Evolutionary conservation across 1,140 invertebrate species (phyloP).

Genomic region (Tetranychus cinnabarinus): DNA sequence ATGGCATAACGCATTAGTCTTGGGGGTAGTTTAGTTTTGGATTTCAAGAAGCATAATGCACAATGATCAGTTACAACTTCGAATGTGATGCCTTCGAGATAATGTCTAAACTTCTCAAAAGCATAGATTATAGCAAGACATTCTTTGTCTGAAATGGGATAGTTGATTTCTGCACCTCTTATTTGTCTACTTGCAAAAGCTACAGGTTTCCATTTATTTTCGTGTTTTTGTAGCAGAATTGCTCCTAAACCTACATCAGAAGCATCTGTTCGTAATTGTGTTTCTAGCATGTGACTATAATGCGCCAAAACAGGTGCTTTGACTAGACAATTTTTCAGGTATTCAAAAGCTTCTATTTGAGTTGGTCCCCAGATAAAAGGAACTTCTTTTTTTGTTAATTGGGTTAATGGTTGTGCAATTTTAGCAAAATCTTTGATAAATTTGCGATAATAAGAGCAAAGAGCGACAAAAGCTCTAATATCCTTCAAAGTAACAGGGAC

Average conservation of each 20-base stretch:
- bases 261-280: neutral
- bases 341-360: neutral
- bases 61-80: too few relatives aligned
- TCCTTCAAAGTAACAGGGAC: slow-evolving; percentile 3
- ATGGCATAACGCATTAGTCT: too few relatives aligned
- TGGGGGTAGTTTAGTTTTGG: too few relatives aligned
- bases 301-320: neutral
- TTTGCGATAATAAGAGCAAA: slow-evolving; percentile 9
- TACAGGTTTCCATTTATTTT: neutral
- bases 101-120: slow-evolving; percentile 25
- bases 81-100: slow-evolving; percentile 18
- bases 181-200: slow-evolving; percentile 8
- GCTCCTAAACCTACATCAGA: neutral
- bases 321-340: neutral
- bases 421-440: slow-evolving; percentile 17
- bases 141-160: slow-evolving; percentile 23
- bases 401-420: slow-evolving; percentile 16
- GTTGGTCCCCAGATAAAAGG: slow-evolving; percentile 3
- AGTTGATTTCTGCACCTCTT: slow-evolving; percentile 1
- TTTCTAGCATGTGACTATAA: too few relatives aligned
- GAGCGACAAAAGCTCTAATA: slow-evolving; percentile 8
- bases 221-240: neutral
- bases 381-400: slow-evolving; percentile 12
- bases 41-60: too few relatives aligned
- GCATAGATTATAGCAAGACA: slow-evolving; percentile 20